Evolutionary conservation across 1,140 invertebrate species (phyloP), one percentile per base, ranked within the genome.

Genomic region (Aphidius ervi): DNA sequence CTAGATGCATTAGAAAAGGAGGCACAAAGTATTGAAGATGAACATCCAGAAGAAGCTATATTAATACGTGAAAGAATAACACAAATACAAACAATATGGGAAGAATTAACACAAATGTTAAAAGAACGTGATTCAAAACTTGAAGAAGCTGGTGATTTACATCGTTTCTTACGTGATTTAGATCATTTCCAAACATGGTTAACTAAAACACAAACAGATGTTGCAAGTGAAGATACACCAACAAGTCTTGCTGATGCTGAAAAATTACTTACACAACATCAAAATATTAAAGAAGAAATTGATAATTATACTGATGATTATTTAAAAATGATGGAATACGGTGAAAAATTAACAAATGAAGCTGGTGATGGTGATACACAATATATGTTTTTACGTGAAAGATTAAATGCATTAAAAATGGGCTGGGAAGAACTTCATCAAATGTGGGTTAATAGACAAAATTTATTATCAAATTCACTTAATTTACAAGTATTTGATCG

Each of bases 181-280:
- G 98, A 99, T 80, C 97, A 99, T 82, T 99, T 99, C 94, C 96
- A 98, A 80, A 86, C 94, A 1, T 99, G 98, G 98, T 83, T 99
- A 60, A 96, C 95, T 49, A 96, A 97, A 76, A 99, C 97, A 0
- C 97, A 99, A 79, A 95, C 91, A 3, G 93, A 98, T 76, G 91
- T 99, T 40, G 97, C 98, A 10, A 97, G 94, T 8, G 97, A 99
- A 82, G 98, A 99, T 74, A 95, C 93, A 61, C 97, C 98, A 23
- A 90, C 90, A n/a, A 96, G 91, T 63, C 81, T 99, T 65, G 88
- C 95, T 5, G 97, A 99, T 74, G 97, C 97, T 20, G 97, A 99
- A 79, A 94, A 96, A 76, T 82, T 99, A 4, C 82, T 99, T 0
- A 95, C 91, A 56, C 95, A 94, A 77, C 98, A 99, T 81, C 94